These are phyloP conservation scores for Porites lobata DNA, from an alignment of 92 coral and sea anemone genomes.

Conservation along the genomic window DNA sequence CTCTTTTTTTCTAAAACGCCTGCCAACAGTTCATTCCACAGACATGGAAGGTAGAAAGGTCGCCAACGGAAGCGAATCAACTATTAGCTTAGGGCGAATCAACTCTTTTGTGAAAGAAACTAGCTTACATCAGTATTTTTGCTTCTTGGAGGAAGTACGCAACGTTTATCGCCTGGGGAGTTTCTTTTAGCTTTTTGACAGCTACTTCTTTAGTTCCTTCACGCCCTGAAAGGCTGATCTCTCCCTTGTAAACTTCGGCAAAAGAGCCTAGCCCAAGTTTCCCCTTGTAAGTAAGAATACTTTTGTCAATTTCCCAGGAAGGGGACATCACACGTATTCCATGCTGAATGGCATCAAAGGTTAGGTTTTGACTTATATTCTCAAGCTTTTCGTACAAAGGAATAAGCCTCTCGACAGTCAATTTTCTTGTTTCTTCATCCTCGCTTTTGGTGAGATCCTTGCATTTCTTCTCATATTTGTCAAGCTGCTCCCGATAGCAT, in stretches of 20 bases:
- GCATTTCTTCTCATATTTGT: constrained; percentile 34
- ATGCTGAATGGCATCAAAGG: constrained; percentile 29
- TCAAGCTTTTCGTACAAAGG: neutral
- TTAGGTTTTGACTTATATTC: neutral
- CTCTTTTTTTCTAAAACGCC: too few relatives aligned
- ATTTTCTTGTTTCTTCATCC: constrained; percentile 1
- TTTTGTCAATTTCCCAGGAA: constrained; percentile 2
- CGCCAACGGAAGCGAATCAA: too few relatives aligned
- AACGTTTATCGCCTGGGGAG: constrained; percentile 7
- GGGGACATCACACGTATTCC: constrained; percentile 31
- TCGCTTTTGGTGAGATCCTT: constrained; percentile 20
- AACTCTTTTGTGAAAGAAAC: too few relatives aligned
- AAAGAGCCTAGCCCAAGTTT: constrained; percentile 3
- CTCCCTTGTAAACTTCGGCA: constrained; percentile 20
- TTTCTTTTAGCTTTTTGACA: constrained; percentile 24
- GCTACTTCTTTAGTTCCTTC: constrained; percentile 10
- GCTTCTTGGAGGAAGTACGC: constrained; percentile 30
- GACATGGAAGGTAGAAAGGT: too few relatives aligned
- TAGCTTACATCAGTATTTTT: constrained; percentile 22
- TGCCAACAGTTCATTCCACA: too few relatives aligned
- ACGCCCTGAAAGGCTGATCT: constrained; percentile 1
- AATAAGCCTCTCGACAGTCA: neutral
- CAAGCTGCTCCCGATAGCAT: neutral
- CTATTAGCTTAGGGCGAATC: too few relatives aligned
- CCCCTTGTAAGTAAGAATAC: constrained; percentile 1